Evolutionary conservation across 2,888 invertebrate species (phyloP).

Genomic region (Calameuta idolon): DNA sequence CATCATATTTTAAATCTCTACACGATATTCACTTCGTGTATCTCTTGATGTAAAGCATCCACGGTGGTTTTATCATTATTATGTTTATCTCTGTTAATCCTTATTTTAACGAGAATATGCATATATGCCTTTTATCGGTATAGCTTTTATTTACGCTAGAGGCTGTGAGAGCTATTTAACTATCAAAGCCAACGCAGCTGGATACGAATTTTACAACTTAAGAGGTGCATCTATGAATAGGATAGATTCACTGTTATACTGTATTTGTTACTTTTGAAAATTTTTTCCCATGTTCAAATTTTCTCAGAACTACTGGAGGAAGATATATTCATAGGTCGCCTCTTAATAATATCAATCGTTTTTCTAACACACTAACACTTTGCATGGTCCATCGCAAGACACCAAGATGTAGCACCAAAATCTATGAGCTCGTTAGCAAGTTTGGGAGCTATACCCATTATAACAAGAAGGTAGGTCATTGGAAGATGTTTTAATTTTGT

Average conservation of each 20-base stretch:
- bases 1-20: not conserved
- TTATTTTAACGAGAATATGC: not conserved
- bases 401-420: constrained; percentile 58
- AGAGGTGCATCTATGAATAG: not conserved
- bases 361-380: constrained; percentile 59
- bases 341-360: constrained; percentile 15
- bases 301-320: no score
- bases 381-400: constrained; percentile 59
- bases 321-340: not conserved
- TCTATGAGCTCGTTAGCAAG: constrained; percentile 61
- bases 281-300: not conserved
- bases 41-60: not conserved
- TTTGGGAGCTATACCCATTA: constrained; percentile 54
- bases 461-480: constrained; percentile 51
- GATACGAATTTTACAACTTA: not conserved
- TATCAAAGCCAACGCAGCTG: not conserved
- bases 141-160: not conserved
- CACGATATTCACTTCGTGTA: not conserved
- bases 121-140: not conserved
- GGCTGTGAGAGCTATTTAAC: not conserved
- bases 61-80: not conserved
- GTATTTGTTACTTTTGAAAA: not conserved
- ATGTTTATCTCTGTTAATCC: not conserved
- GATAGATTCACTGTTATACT: not conserved
- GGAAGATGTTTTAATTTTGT: constrained; percentile 27